Conservation (phyloP, 2,888 invertebrate genomes). For the Tetanocera ferruginea region DNA sequence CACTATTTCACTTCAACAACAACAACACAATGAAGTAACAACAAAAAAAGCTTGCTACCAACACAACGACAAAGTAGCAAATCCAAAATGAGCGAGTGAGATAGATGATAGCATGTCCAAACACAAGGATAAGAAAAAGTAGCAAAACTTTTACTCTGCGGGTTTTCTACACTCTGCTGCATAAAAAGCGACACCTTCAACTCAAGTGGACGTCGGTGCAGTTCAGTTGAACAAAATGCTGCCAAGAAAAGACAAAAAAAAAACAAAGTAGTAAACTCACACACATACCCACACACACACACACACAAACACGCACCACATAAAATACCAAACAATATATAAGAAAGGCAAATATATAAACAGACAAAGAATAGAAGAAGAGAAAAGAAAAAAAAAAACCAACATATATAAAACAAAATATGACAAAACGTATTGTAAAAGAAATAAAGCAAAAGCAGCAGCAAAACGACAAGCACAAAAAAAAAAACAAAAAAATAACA, state of each 20-base stretch:
- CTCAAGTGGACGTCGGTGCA: conserved; percentile 17
- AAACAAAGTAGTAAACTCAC: background rate
- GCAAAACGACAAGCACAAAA: background rate
- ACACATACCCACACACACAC: background rate
- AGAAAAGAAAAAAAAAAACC: background rate
- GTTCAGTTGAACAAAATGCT: background rate
- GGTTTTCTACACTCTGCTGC: background rate
- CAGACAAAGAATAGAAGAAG: background rate
- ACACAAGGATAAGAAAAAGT: conserved; percentile 11
- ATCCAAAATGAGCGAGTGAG: conserved; percentile 8
- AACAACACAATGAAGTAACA: conserved; percentile 18
- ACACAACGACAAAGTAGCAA: conserved; percentile 3
- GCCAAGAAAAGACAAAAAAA: background rate
- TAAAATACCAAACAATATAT: background rate
- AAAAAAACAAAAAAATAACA: background rate
- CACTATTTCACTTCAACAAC: conserved; percentile 48
- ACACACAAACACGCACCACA: background rate
- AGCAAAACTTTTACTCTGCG: conserved; percentile 11
- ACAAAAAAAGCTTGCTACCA: background rate
- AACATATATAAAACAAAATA: conserved; percentile 9
- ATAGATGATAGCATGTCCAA: conserved; percentile 22
- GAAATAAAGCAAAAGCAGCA: background rate
- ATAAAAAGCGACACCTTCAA: conserved; percentile 23
- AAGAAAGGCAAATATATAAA: background rate
- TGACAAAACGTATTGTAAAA: background rate